These are phyloP conservation scores for Urocolius indicus DNA, from an alignment of 2,113 vertebrate genomes.

Conservation along the genomic window DNA sequence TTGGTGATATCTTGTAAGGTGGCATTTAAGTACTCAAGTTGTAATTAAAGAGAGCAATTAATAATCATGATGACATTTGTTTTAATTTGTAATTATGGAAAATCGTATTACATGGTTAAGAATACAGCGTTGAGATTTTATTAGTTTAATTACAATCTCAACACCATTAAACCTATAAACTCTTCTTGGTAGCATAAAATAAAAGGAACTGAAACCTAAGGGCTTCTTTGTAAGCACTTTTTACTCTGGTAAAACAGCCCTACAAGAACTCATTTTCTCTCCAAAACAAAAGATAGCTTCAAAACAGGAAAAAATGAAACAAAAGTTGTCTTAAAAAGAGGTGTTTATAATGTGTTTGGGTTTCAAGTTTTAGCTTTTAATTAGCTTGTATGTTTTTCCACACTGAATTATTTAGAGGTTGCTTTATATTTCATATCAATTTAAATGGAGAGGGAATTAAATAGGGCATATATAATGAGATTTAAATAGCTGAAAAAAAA, in stretches of 20 bases:
- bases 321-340: background rate
- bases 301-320: background rate
- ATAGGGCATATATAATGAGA: constrained; percentile 29
- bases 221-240: background rate
- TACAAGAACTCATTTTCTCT: background rate
- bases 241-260: background rate
- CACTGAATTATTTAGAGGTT: constrained; percentile 37
- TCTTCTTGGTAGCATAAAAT: background rate
- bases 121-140: background rate
- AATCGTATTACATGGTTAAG: background rate
- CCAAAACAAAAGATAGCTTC: background rate
- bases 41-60: background rate
- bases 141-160: background rate
- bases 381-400: constrained; percentile 31
- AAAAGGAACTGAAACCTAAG: background rate
- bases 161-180: background rate
- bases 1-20: background rate
- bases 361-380: constrained; percentile 45
- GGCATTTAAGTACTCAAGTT: background rate
- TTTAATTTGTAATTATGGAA: background rate
- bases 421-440: constrained; percentile 36
- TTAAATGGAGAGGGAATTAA: constrained; percentile 31
- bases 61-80: background rate
- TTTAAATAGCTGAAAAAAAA: constrained; percentile 40
- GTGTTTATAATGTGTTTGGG: background rate